These are phyloP conservation scores for Clarias pachynema DNA, from an alignment of 2,797 vertebrate species.

Conservation along the genomic window DNA sequence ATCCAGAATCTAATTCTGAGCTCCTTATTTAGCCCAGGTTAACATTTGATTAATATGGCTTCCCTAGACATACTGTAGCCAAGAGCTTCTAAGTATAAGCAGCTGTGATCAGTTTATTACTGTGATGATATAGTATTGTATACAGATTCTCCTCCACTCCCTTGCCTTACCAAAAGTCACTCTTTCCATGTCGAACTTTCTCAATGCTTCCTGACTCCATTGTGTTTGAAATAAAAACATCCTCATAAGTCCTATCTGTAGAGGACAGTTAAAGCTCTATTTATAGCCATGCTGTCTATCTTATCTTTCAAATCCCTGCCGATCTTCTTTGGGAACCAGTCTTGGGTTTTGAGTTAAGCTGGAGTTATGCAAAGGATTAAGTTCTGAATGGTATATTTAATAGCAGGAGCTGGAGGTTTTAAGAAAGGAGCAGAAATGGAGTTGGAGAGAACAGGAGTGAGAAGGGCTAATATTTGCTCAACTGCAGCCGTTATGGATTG, in stretches of 20 bases:
- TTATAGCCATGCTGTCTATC: conserved; percentile 37
- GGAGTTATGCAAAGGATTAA: conserved; percentile 8
- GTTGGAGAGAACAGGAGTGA: neutral
- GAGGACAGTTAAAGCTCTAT: conserved; percentile 36
- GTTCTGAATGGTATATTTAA: conserved; percentile 37
- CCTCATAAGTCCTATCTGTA: conserved; percentile 34
- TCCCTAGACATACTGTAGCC: neutral
- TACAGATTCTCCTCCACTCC: conserved; percentile 47
- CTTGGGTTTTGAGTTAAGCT: conserved; percentile 23
- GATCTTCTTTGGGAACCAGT: neutral
- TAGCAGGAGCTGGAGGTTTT: neutral
- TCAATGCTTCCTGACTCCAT: conserved; percentile 60
- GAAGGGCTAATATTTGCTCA: neutral
- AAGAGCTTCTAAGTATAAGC: neutral
- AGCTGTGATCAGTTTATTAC: conserved; percentile 26
- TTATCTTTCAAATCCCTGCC: conserved; percentile 14
- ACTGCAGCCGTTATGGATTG: neutral
- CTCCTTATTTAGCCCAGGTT: conserved; percentile 12
- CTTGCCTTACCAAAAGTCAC: conserved; percentile 51
- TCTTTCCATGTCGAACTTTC: conserved; percentile 50
- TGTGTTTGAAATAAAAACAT: conserved; percentile 64
- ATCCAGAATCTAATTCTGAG: conserved; percentile 19
- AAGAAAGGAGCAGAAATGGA: conserved; percentile 1
- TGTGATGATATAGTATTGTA: conserved; percentile 8
- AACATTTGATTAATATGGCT: conserved; percentile 16